Conservation (phyloP, 2,113 vertebrate genomes). For the Lagopus muta region DNA sequence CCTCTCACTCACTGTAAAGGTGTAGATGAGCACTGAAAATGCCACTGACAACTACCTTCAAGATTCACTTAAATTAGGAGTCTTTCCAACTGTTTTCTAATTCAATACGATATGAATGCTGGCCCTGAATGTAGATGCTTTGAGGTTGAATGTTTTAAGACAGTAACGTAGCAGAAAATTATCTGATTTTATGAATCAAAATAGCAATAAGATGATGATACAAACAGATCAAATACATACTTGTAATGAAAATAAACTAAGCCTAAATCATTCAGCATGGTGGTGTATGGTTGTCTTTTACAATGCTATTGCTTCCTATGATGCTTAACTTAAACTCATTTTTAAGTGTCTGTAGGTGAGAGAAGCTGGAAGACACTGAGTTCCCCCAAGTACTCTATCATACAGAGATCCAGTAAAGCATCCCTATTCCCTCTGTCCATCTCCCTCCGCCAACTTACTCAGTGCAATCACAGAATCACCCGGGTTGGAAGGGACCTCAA, state of each 20-base stretch:
- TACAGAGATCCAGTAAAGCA: neutral
- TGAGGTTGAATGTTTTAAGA: slow-evolving; percentile 19
- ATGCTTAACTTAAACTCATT: neutral
- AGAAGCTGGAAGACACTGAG: neutral
- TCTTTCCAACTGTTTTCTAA: slow-evolving; percentile 62
- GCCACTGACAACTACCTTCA: slow-evolving; percentile 54
- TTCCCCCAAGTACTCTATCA: neutral
- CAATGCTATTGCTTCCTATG: neutral
- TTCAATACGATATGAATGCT: slow-evolving; percentile 31
- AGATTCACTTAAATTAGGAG: slow-evolving; percentile 71
- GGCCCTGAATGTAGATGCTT: neutral
- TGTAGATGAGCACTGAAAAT: slow-evolving; percentile 44
- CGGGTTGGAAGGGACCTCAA: too few relatives aligned
- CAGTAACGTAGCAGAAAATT: slow-evolving; percentile 24
- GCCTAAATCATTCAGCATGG: neutral
- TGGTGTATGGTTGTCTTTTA: neutral
- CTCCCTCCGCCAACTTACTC: neutral
- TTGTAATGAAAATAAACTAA: neutral
- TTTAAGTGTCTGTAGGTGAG: neutral
- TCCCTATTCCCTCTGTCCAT: neutral
- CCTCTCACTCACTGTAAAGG: neutral
- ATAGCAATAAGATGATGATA: neutral
- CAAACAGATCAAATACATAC: neutral
- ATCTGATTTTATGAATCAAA: slow-evolving; percentile 1
- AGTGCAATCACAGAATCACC: too few relatives aligned